phyloP scores from a whole-genome alignment of 2,113 vertebrate species.

The Pan troglodytes region NHGRI_mPanTro3-v2.1_pri NC_072419.2:19861501-19862000 shows the following conservation, averaged over 20 bases:
- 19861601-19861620: background rate
- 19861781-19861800: background rate
- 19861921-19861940: background rate
- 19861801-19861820: background rate
- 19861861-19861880: background rate
- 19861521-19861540: background rate
- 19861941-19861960: background rate
- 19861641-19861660: background rate
- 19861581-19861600: background rate
- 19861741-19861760: background rate
- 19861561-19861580: background rate
- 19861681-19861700: background rate
- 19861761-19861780: background rate
- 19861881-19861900: constrained; percentile 10
- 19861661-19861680: constrained; percentile 14
- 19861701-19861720: background rate
- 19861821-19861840: background rate
- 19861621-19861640: background rate
- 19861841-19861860: background rate
- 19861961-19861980: background rate
- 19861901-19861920: background rate
- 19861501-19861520: background rate
- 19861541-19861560: background rate
- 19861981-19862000: background rate
- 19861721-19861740: background rate